Evolutionary conservation across 2,888 invertebrate species (phyloP).

Genomic region (Invenusta paracnida): DNA sequence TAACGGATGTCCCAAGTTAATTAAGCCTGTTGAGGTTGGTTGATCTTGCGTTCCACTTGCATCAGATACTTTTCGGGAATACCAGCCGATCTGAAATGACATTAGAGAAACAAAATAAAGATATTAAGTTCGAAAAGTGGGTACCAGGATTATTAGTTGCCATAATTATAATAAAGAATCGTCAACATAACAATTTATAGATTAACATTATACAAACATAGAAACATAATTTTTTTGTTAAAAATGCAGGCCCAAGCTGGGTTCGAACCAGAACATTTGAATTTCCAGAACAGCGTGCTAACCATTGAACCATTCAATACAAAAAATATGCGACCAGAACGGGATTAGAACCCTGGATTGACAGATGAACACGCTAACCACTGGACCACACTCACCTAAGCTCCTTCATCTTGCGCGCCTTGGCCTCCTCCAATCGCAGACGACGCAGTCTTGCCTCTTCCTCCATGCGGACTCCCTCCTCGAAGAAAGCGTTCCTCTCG

Average conservation of each 20-base stretch:
- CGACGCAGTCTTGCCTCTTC: constrained; percentile 57
- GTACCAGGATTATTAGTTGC: not conserved
- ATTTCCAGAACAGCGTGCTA: too few species aligned
- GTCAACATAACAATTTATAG: not conserved
- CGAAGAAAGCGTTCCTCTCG: constrained; percentile 59
- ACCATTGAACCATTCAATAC: too few species aligned
- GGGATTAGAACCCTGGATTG: too few species aligned
- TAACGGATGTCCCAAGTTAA: not conserved
- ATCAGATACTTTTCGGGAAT: constrained; percentile 60
- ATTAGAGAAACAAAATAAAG: constrained; percentile 45
- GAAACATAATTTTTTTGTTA: too few species aligned
- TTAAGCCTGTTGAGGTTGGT: constrained; percentile 50
- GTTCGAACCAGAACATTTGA: too few species aligned
- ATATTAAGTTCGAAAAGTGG: not conserved
- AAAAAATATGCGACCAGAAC: too few species aligned
- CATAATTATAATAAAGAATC: not conserved
- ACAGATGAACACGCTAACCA: too few species aligned
- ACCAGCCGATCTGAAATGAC: constrained; percentile 53
- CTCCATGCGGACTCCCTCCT: constrained; percentile 59
- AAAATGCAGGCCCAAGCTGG: too few species aligned
- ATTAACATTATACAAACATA: not conserved
- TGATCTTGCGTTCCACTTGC: constrained; percentile 59
- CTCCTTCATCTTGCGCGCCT: constrained; percentile 58
- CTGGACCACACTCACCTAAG: too few species aligned
- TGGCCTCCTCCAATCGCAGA: constrained; percentile 57